Conservation (phyloP, 2,113 vertebrate species). For the Chloebia gouldiae region DNA sequence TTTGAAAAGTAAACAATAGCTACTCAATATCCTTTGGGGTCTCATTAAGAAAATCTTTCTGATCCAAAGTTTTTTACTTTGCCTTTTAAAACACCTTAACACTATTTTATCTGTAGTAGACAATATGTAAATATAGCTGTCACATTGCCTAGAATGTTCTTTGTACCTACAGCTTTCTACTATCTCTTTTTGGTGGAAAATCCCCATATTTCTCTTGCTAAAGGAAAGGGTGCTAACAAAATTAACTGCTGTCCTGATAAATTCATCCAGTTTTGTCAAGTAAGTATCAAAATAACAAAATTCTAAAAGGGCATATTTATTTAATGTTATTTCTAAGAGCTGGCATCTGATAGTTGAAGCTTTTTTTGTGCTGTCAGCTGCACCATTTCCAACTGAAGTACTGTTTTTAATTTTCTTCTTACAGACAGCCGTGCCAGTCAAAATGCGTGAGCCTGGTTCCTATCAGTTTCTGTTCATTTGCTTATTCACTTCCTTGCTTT, state of each 20-base stretch:
- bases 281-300: neutral
- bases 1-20: neutral
- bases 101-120: neutral
- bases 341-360: constrained; percentile 4
- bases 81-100: neutral
- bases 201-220: neutral
- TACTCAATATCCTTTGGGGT: neutral
- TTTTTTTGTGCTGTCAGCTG: constrained; percentile 16
- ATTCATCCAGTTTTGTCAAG: constrained; percentile 23
- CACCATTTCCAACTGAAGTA: constrained; percentile 17
- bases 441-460: neutral
- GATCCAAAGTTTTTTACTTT: neutral
- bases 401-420: constrained; percentile 20
- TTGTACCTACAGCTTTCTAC: neutral
- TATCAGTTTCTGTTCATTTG: constrained; percentile 16
- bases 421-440: constrained; percentile 11
- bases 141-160: neutral
- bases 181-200: neutral
- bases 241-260: neutral
- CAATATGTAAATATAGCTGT: neutral
- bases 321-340: constrained; percentile 24
- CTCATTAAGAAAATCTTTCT: neutral
- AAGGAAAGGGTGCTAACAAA: neutral
- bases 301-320: neutral
- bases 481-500: constrained; percentile 23